Conservation (phyloP, 2,113 vertebrate genomes). For the Emydocephalus ijimae region DNA sequence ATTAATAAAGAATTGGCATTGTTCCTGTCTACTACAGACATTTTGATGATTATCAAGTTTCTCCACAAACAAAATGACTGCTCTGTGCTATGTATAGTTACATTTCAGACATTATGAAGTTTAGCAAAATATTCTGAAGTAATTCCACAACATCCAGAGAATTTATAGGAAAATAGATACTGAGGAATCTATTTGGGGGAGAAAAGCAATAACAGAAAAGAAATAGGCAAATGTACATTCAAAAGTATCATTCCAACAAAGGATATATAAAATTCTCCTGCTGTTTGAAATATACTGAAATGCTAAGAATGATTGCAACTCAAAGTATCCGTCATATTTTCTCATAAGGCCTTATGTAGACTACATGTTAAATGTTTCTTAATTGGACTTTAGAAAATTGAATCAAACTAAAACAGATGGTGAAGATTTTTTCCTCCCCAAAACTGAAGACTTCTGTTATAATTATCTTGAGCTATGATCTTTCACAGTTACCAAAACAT, state of each 20-base stretch:
- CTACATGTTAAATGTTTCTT: not conserved
- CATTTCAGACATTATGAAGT: not conserved
- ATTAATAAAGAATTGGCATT: not conserved
- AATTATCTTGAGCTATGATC: conserved; percentile 25
- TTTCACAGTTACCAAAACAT: conserved; percentile 25
- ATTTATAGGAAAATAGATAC: not conserved
- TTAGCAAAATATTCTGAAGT: not conserved
- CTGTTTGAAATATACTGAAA: not conserved
- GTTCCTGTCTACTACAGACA: not conserved
- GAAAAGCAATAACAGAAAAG: not conserved
- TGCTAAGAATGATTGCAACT: not conserved
- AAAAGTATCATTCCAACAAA: not conserved
- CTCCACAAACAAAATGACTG: not conserved
- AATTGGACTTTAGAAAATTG: conserved; percentile 19
- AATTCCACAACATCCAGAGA: not conserved
- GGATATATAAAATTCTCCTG: not conserved
- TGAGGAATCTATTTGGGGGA: not conserved
- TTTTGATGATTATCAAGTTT: not conserved
- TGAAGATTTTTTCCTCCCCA: not conserved
- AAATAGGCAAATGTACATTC: not conserved
- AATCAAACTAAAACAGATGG: conserved; percentile 26
- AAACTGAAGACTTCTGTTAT: conserved; percentile 8
- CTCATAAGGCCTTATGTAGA: not conserved
- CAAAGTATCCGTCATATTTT: not conserved
- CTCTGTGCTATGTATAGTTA: not conserved